Base-by-base conservation (phyloP, 2,113 vertebrate genomes). In the Alectura lathami region DNA sequence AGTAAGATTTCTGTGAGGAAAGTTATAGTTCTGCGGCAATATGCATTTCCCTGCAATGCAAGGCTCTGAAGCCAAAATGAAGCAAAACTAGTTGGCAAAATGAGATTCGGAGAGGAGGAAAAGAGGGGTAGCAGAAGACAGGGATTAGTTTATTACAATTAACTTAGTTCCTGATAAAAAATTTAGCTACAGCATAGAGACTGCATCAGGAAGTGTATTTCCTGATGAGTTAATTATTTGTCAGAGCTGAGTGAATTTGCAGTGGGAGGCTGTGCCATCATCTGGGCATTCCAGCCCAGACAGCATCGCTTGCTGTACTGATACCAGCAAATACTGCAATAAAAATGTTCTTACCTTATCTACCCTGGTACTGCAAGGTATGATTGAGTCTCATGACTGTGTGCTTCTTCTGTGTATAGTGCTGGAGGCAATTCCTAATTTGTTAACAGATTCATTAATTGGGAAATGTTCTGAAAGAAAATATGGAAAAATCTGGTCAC, bases 1-100 rank as follows among this genome's bases (percentile, higher is more conserved):
- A 82, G 60, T 75, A 64, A 87, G 32, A 89, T 68, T 84, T 84
- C 86, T 56, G 68, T 40, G 48, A 78, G 32, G n/a, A 38, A 91
- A 87, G 32, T 84, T 91, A 56, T 13, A 76, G 26, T 64, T 84
- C 62, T 89, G 45, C 27, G 88, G 68, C 32, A 90, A 48, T 73
- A 38, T 17, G n/a, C 17, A 5, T 74, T 83, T 63, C 26, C 29
- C 43, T 66, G 9, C 9, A 67, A 29, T 72, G 26, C 4, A 70
- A 69, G 18, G 29, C 78, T 89, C 40, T 32, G 16, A 40, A 43
- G 47, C 6, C 86, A 74, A 91, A 84, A 56, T 34, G 17, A 67
- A 78, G 60, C 3, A 77, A 88, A 96, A 78, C 43, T 62, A 62
- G 7, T 63, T 63, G 73, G 38, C 5, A 75, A 82, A 82, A 60